Evolutionary conservation across 2,113 vertebrate genomes (phyloP).

Genomic region (Ornithorhynchus anatinus): DNA sequence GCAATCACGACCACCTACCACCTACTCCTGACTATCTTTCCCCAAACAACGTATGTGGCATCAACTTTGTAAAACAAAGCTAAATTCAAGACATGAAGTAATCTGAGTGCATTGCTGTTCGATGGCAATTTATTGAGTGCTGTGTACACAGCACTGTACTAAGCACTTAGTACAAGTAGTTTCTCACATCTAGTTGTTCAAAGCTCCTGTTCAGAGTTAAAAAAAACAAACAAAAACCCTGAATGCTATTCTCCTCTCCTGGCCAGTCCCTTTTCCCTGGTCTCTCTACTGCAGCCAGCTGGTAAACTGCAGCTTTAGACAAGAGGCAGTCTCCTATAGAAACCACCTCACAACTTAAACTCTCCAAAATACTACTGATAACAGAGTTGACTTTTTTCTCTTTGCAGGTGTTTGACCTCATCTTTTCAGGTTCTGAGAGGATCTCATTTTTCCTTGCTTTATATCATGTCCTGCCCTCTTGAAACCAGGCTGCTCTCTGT

Average conservation of each 20-base stretch:
- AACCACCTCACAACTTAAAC: too few species aligned
- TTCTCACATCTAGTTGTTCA: too few species aligned
- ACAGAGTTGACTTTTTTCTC: too few species aligned
- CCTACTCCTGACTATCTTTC: slow-evolving; percentile 10
- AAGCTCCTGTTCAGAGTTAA: too few species aligned
- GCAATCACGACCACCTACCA: too few species aligned
- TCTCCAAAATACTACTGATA: too few species aligned
- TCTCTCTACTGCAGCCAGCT: slow-evolving; percentile 19
- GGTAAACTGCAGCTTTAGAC: slow-evolving; percentile 11
- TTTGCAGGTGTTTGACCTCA: too few species aligned
- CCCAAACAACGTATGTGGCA: slow-evolving; percentile 24
- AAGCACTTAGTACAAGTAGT: too few species aligned
- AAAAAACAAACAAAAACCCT: too few species aligned
- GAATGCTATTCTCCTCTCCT: rapidly evolving
- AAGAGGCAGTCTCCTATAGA: background rate
- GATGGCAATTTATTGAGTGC: too few species aligned
- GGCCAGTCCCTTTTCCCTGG: background rate
- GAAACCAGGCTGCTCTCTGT: background rate
- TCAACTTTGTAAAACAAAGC: background rate
- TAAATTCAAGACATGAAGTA: background rate
- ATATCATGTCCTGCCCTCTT: background rate
- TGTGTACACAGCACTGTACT: too few species aligned
- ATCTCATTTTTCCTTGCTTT: slow-evolving; percentile 3
- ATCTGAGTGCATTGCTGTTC: too few species aligned
- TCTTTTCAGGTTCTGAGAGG: background rate